Percentiles rank a stretch among this genome's conserved stretches.
These are phyloP conservation scores for Kradibia gibbosae DNA, from an alignment of 1,140 invertebrate species.

Conservation along the genomic window DNA sequence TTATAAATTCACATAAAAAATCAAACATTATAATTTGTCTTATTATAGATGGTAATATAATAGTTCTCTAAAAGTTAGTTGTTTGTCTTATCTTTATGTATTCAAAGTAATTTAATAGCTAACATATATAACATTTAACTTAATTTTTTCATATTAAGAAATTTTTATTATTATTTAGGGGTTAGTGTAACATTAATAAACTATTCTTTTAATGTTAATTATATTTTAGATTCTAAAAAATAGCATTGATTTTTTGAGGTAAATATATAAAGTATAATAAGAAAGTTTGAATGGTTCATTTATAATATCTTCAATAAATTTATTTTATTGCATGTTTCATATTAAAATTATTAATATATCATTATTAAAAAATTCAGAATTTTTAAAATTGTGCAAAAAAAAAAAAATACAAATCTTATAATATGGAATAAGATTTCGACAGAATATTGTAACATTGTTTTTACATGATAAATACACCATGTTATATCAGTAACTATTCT, in stretches of 20 bases:
- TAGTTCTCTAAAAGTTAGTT: too few relatives aligned
- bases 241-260: not conserved
- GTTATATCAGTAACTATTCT: too few relatives aligned
- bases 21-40: too few relatives aligned
- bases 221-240: not conserved
- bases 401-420: too few relatives aligned
- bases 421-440: too few relatives aligned
- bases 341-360: conserved; percentile 13
- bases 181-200: not conserved
- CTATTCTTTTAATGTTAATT: conserved; percentile 1
- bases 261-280: not conserved
- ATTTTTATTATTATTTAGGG: not conserved
- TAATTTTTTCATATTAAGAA: not conserved
- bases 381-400: too few relatives aligned
- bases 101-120: not conserved
- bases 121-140: not conserved
- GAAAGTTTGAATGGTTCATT: not conserved
- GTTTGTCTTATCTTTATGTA: too few relatives aligned
- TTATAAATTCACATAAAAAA: too few relatives aligned
- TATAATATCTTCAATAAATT: not conserved
- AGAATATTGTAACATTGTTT: too few relatives aligned
- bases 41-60: too few relatives aligned
- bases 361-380: too few relatives aligned
- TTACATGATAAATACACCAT: too few relatives aligned
- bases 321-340: not conserved